A percentile compares a stretch with the other conserved stretches of the same genome.
These are phyloP conservation scores for Leptopilina boulardi DNA, from an alignment of 1,140 invertebrate species.

Conservation along the genomic window DNA sequence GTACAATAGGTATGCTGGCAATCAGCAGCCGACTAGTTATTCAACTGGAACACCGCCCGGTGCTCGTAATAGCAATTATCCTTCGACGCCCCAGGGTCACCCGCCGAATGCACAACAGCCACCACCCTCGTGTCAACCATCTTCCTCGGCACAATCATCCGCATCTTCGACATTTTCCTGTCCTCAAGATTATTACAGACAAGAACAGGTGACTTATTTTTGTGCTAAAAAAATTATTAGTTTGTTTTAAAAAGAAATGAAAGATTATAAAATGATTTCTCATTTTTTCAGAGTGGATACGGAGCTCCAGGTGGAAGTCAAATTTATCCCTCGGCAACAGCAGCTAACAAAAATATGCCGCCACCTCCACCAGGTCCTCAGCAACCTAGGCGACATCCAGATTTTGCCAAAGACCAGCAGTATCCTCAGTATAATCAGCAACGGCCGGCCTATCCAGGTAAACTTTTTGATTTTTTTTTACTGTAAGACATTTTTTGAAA, in stretches of 20 bases:
- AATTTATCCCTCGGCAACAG: conserved; percentile 65
- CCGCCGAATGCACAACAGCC: conserved; percentile 67
- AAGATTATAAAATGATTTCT: conserved; percentile 27
- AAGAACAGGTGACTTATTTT: conserved; percentile 67
- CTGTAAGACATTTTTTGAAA: not conserved
- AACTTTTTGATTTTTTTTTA: conserved; percentile 25
- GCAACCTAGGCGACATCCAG: conserved; percentile 88
- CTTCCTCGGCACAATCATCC: conserved; percentile 67
- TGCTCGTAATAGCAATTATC: conserved; percentile 68
- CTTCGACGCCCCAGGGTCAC: conserved; percentile 68
- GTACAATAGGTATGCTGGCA: conserved; percentile 71
- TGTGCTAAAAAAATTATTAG: not conserved
- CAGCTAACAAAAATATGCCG: conserved; percentile 80
- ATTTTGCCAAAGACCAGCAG: conserved; percentile 88
- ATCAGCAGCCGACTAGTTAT: conserved; percentile 68
- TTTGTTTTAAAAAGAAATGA: not conserved
- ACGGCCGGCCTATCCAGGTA: conserved; percentile 76
- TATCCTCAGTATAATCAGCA: conserved; percentile 80
- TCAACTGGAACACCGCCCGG: conserved; percentile 63
- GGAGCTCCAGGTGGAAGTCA: conserved; percentile 67
- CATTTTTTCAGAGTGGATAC: conserved; percentile 62
- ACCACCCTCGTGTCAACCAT: conserved; percentile 62
- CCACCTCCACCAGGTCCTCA: conserved; percentile 80
- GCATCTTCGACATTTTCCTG: conserved; percentile 70
- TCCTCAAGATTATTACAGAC: conserved; percentile 74